A percentile compares a stretch with the other conserved stretches of the same genome.
These are phyloP conservation scores for Platygyra sinensis DNA, from an alignment of 64 coral and sea anemone species.

Conservation along the genomic window DNA sequence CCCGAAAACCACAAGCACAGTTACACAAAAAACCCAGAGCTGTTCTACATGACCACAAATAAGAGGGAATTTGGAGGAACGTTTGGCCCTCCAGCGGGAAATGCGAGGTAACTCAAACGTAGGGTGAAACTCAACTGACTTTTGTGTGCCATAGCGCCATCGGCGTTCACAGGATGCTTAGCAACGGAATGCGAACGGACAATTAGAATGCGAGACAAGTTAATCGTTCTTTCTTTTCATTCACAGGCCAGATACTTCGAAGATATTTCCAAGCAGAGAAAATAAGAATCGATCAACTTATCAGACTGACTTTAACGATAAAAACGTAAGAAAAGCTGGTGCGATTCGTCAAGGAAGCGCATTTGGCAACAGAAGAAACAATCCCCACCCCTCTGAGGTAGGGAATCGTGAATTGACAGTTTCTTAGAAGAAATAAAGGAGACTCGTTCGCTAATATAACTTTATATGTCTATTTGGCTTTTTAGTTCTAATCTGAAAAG, in stretches of 20 bases:
- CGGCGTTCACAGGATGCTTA: constrained; percentile 13
- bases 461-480: background rate
- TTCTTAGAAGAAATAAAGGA: background rate
- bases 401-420: background rate
- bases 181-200: constrained; percentile 48
- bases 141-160: no score
- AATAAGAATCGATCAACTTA: constrained; percentile 60
- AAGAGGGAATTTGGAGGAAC: constrained; percentile 71
- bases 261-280: constrained; percentile 78
- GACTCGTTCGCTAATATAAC: background rate
- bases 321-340: constrained; percentile 22
- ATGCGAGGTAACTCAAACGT: constrained; percentile 53
- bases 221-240: constrained; percentile 2
- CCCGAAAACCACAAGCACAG: constrained; percentile 47
- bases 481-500: background rate
- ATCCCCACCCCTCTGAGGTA: constrained; percentile 91
- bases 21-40: constrained; percentile 70
- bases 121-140: background rate
- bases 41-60: constrained; percentile 86
- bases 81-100: constrained; percentile 66
- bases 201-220: background rate
- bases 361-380: constrained; percentile 78
- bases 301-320: constrained; percentile 69
- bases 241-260: constrained; percentile 71
- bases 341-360: constrained; percentile 61